Evolutionary conservation across 2,113 vertebrate species (phyloP).

Genomic region (Thalassarche chlororhynchos): DNA sequence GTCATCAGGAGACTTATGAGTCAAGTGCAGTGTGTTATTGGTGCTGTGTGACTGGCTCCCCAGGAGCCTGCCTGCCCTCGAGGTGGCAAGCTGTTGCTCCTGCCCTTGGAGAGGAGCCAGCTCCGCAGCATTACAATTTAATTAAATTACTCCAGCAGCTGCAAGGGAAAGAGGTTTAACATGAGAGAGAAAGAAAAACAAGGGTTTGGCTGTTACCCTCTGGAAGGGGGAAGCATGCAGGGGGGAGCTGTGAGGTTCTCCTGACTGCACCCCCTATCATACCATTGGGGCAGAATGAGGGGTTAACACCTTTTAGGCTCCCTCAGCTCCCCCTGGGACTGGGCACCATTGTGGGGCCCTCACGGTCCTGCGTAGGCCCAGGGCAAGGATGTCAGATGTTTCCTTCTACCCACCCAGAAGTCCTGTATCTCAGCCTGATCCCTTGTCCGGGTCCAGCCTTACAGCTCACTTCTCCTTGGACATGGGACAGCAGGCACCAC

Average conservation of each 20-base stretch:
- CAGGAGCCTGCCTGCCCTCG: not conserved
- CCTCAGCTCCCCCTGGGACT: no score
- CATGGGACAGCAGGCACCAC: not conserved
- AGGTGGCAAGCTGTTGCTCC: constrained; percentile 37
- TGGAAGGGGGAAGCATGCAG: not conserved
- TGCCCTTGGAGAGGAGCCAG: constrained; percentile 46
- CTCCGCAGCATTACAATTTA: not conserved
- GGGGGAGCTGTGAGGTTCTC: not conserved
- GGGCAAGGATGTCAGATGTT: not conserved
- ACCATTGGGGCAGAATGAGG: accelerated
- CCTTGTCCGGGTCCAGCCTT: accelerated
- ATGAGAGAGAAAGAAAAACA: not conserved
- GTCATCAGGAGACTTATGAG: not conserved
- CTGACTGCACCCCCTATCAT: accelerated
- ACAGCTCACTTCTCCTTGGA: not conserved
- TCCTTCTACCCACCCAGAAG: not conserved
- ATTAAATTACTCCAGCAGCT: constrained; percentile 36
- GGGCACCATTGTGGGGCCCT: not conserved
- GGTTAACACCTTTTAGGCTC: not conserved
- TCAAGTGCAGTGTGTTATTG: not conserved
- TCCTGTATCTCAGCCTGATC: not conserved
- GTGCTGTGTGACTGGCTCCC: not conserved
- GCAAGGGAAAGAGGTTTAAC: not conserved
- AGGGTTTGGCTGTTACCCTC: not conserved
- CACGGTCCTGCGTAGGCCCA: not conserved